These are phyloP conservation scores for Diaprepes abbreviatus DNA, from an alignment of 2,888 invertebrate species.

Conservation along the genomic window DNA sequence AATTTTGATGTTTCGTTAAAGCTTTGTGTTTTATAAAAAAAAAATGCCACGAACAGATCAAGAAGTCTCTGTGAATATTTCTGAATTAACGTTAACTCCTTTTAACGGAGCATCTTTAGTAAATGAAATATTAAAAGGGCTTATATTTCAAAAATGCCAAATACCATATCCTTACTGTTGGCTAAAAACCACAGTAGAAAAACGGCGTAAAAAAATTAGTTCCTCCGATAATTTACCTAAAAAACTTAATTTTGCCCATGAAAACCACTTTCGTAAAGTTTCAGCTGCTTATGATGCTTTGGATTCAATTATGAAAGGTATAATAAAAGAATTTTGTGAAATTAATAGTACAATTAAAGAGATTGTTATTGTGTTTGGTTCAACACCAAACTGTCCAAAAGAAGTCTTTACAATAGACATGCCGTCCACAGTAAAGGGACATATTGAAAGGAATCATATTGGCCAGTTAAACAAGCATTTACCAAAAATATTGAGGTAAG, in stretches of 20 bases:
- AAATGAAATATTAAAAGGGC: slow-evolving; percentile 72
- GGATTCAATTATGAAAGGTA: slow-evolving; percentile 58
- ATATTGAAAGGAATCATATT: slow-evolving; percentile 61
- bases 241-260: slow-evolving; percentile 55
- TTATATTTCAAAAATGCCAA: slow-evolving; percentile 72
- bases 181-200: slow-evolving; percentile 59
- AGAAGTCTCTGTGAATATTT: slow-evolving; percentile 65
- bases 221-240: background rate
- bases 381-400: slow-evolving; percentile 59
- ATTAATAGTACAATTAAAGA: slow-evolving; percentile 55
- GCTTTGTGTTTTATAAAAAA: background rate
- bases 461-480: slow-evolving; percentile 56
- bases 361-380: slow-evolving; percentile 60
- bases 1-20: background rate
- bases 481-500: slow-evolving; percentile 61
- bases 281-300: slow-evolving; percentile 60
- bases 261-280: slow-evolving; percentile 58
- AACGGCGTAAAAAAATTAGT: slow-evolving; percentile 53
- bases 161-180: slow-evolving; percentile 63
- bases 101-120: slow-evolving; percentile 72
- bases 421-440: slow-evolving; percentile 54
- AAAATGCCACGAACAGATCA: slow-evolving; percentile 27
- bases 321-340: slow-evolving; percentile 57
- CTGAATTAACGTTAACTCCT: slow-evolving; percentile 70
- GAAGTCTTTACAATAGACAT: slow-evolving; percentile 60